phyloP scores from a whole-genome alignment of 2,797 vertebrate species.

The Octomys mimax region DNA sequence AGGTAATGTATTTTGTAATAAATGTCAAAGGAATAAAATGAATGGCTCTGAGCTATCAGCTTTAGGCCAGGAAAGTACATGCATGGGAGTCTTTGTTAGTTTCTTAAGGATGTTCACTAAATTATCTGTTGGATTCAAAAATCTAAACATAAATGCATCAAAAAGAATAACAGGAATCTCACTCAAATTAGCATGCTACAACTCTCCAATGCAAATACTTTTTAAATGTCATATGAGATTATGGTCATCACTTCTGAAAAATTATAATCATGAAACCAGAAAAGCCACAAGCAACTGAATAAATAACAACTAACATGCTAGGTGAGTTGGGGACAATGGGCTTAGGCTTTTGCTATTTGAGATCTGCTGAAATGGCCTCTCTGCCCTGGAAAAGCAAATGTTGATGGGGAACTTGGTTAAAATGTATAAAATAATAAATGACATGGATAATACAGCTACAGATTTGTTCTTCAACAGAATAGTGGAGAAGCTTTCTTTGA shows the following conservation, averaged over 20 bases:
- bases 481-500: not conserved
- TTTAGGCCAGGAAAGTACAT: not conserved
- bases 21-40: conserved; percentile 38
- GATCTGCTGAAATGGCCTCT: not conserved
- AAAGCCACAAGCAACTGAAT: not conserved
- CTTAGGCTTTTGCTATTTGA: not conserved
- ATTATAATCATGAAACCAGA: conserved; percentile 29
- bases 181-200: conserved; percentile 1
- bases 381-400: not conserved
- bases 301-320: not conserved
- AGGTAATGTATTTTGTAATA: conserved; percentile 52
- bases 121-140: not conserved
- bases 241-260: not conserved
- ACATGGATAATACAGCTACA: not conserved
- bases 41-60: not conserved
- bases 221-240: not conserved
- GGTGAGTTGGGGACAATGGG: not conserved
- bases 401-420: not conserved
- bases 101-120: conserved; percentile 7
- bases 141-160: conserved; percentile 26
- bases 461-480: not conserved
- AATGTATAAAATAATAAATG: not conserved
- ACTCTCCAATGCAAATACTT: not conserved
- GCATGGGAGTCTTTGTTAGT: not conserved
- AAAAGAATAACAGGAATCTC: conserved; percentile 3